Base-by-base conservation (phyloP, 1,140 invertebrate species). In the Yoshiicerus persimilis region DNA sequence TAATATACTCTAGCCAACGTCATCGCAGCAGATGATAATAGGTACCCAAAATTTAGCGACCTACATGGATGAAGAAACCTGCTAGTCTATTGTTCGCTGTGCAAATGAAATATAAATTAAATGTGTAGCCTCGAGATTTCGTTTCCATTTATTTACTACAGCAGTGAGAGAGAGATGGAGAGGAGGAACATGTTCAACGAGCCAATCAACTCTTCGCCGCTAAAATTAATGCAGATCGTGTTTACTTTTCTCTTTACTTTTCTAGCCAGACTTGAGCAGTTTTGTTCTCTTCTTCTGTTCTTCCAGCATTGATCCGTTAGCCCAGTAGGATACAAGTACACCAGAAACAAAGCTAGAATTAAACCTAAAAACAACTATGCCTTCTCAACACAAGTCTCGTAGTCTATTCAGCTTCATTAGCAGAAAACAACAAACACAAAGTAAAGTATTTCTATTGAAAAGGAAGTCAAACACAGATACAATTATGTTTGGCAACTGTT, bases 211-310 rank as follows among this genome's bases (percentile, higher is more conserved):
- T 83, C 66, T 23, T 23, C 23, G 77, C 77, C 77, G 77, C 34
- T 34, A 25, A 83, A 83, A 83, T 83, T 83, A 83, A 83, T 83
- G 77, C 77, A 83, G 77, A 83, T 83, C 77, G 27, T 83, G 77
- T 83, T 83, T 83, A 41, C 77, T 41, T 83, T 83, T 36, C 77
- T 39, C 34, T 41, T 83, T 38, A 41, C 77, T 39, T 83, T 41
- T 83, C 77, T 36, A 39, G 4, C 3, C 47, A 56, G 47, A 56
- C 47, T 56, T 56, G 47, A 20, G 47, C 47, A 56, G 47, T 56
- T 56, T 56, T 56, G 47, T n/a, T 56, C 16, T 56, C 47, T 6
- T 56, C 47, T 56, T 56, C 47, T n/a, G 16, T n/a, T 2, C 16
- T 4, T n/a, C n/a, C 47, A n/a, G 47, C 47, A 56, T 56, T 56